Base-by-base conservation (phyloP, 1,140 invertebrate genomes). In the Drosophila carrolli region DNA sequence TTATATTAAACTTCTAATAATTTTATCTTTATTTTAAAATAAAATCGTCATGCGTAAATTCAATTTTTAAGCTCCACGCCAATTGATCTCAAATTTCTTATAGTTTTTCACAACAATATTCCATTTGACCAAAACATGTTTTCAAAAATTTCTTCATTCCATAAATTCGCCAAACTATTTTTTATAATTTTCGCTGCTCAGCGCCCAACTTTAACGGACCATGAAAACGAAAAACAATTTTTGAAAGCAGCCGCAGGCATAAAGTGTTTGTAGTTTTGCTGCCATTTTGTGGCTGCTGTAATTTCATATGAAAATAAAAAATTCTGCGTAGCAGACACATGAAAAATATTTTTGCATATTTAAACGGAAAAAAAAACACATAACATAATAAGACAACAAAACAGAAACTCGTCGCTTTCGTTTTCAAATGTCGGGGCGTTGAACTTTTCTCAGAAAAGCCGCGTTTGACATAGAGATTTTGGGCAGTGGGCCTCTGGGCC, bases 401-500 rank as follows among this genome's bases (percentile, higher is more conserved):
- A 38, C 29, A 71, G 46, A 71, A 86, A 79, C 65, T 62, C 46
- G 46, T 62, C 72, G 84, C 83, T 86, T 86, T 89, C 79, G 70
- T 85, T 85, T 86, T 86, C 84, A 67, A 55, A 72, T 73, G 48
- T 29, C 23, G 32, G 73, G 77, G 46, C 77, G 68, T 76, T 83
- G 78, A 86, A 75, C 83, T 75, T 84, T 61, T 57, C 58, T 47
- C 37, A 61, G 35, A 63, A 51, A 63, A 29, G 61, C 46, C 68
- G 55, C 57, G 44, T 77, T 82, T 85, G 78, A 82, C 77, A 81
- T 61, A 66, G 65, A 88, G 74, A 63, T 84, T 55, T 44, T 55
- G 53, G 47, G 13, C 56, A 59, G 38, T 37, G 50, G 76, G 55
- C 59, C 62, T 41, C 40, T 14, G 44, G 55, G 48, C 16, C 11